Percentiles rank a stretch among this genome's conserved stretches.
These are phyloP conservation scores for Syritta pipiens DNA, from an alignment of 2,888 invertebrate genomes.

Conservation along the genomic window DNA sequence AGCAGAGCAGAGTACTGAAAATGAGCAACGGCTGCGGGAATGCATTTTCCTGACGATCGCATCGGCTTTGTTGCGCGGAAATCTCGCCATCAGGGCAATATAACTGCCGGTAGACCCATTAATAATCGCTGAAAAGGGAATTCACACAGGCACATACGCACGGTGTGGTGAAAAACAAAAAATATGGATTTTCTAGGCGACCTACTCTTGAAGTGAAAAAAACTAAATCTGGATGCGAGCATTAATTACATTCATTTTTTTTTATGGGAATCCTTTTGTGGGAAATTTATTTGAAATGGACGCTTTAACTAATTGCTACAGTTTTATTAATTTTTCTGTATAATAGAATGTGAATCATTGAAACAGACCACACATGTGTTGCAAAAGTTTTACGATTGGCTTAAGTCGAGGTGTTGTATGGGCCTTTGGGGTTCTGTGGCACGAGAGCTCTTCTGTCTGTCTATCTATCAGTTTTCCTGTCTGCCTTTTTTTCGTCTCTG, in stretches of 20 bases:
- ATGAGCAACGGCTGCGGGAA: slow-evolving; percentile 27
- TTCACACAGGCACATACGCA: not conserved
- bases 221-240: not conserved
- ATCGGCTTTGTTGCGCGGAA: slow-evolving; percentile 14
- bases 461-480: too few species aligned
- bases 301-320: not conserved
- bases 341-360: too few species aligned
- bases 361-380: too few species aligned
- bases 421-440: too few species aligned
- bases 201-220: not conserved
- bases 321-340: not conserved
- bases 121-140: slow-evolving; percentile 24
- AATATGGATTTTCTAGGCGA: not conserved
- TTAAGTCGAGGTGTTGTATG: too few species aligned
- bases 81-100: slow-evolving; percentile 29
- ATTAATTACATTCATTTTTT: not conserved
- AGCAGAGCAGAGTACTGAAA: too few species aligned
- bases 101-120: slow-evolving; percentile 32
- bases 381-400: too few species aligned
- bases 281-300: not conserved
- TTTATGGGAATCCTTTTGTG: not conserved
- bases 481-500: too few species aligned
- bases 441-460: too few species aligned
- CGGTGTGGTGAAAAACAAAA: not conserved
- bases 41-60: slow-evolving; percentile 41